phyloP scores from a whole-genome alignment of 2,797 vertebrate species.

The Synaphobranchus kaupii region DNA sequence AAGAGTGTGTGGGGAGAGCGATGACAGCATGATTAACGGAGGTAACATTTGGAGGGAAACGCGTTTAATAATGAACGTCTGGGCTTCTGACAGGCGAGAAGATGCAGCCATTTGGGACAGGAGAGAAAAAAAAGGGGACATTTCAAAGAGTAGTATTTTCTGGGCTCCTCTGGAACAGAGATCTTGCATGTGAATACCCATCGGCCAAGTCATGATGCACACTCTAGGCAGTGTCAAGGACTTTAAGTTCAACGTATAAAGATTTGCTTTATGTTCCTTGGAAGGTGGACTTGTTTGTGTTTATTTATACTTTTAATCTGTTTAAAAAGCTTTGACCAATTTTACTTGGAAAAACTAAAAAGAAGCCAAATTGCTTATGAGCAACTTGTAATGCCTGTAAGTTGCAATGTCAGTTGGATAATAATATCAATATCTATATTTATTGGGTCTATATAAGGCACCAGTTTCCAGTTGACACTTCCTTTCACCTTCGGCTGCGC shows the following conservation, averaged over 20 bases:
- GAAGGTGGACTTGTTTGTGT: not conserved
- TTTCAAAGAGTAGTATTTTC: not conserved
- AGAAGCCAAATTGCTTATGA: too few species aligned
- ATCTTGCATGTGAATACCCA: not conserved
- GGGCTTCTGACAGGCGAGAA: slow-evolving; percentile 8
- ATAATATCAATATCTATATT: not conserved
- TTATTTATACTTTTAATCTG: not conserved
- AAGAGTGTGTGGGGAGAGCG: not conserved
- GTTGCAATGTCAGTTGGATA: not conserved
- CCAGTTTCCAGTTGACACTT: not conserved
- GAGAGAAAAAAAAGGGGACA: not conserved
- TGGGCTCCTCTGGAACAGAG: not conserved
- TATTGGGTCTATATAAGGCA: not conserved
- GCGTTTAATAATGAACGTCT: slow-evolving; percentile 14
- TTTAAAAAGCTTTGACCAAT: not conserved
- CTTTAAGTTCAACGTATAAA: not conserved
- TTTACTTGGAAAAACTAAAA: not conserved
- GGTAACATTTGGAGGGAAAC: not conserved
- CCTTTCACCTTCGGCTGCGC: slow-evolving; percentile 21
- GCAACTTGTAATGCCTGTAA: not conserved
- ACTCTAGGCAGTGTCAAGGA: not conserved
- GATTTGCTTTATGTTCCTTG: not conserved
- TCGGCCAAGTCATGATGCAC: not conserved
- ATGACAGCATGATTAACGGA: slow-evolving; percentile 20
- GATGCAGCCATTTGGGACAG: slow-evolving; percentile 7